Base-by-base conservation (phyloP, 2,888 invertebrate genomes). In the Drosophila pseudotakahashii region DNA sequence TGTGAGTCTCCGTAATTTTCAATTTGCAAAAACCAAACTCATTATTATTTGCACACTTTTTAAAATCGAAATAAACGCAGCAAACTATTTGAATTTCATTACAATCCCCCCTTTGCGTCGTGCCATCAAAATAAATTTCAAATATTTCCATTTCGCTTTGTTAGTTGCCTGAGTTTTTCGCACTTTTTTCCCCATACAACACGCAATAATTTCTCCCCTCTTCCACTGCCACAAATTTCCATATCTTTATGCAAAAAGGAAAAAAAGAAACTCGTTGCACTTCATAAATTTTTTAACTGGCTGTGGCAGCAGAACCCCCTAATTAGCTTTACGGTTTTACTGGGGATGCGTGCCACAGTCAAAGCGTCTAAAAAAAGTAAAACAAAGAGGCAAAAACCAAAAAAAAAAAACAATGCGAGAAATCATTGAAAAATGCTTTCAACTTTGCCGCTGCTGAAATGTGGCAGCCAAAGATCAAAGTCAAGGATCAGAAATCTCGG, bases 401-500 rank as follows among this genome's bases (percentile, higher is more conserved):
- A 23, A 23, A 23, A 23, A 23, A 23, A 42, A 41, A 32, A 44
- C 37, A 55, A 39, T 50, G 69, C 50, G 47, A 23, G 52, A 42
- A 61, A 62, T 71, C 54, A 60, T 67, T 55, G 57, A 76, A 57
- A 69, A 64, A 81, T 87, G 87, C 82, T 83, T 83, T 83, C 73
- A 83, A 89, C 89, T 88, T 74, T 72, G 73, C 82, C 89, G 82
- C 63, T 72, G 79, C 73, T 53, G 72, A 69, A 54, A 54, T 62
- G 61, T 62, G 82, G 86, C 82, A 82, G 88, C 83, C 72, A 77
- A 89, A 85, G 86, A 89, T 84, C 84, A 84, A 84, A 84, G 84
- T 85, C 84, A 84, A 88, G 86, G 89, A 83, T 89, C 85, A 76
- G 69, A 80, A 80, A 63, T 63, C 70, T 77, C 71, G 60, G 26